Evolutionary conservation across 2,113 vertebrate species (phyloP), one percentile per base, ranked within the genome.

Genomic region (Microtus richardsoni): DNA sequence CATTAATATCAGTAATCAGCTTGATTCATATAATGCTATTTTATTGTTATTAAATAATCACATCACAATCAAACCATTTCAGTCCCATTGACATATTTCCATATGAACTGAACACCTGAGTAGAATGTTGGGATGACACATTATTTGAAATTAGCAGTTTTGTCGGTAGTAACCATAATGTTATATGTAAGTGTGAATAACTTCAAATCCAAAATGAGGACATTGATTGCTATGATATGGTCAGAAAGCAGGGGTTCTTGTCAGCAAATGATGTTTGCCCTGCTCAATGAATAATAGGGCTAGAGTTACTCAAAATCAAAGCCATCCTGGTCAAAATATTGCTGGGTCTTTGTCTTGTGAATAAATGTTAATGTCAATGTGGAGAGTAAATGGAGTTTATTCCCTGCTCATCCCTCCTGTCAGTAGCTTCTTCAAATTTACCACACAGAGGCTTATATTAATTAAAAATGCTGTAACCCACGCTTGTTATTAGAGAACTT

Each of bases 81-180:
- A 88, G 49, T 49, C 49, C 49, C 49, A 12, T 11, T 84, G 70
- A 79, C 74, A 41, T 88, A 78, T 47, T 66, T 75, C 24, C 24
- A 21, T 71, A 66, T 78, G 41, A 85, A 92, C 14, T 83, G 22
- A 49, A 28, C 64, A 73, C 92, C 14, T 74, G 7, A 58, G 17
- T 77, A 75, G 39, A 88, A 8, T 54, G n/a, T 3, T 3, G 52
- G 33, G 21, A 80, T 86, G 30, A 24, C 44, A 86, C 7, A 39
- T 91, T 66, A 80, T 96, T 93, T 91, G 47, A 91, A 68, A 60
- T 39, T 36, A 96, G 17, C 17, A 70, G 77, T 88, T 64, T 88
- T 91, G 24, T 91, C 28, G 33, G 68, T 88, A 41, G 12, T 14
- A 60, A 58, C 2, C 47, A 16, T 62, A 70, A 62, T 88, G 11